phyloP scores from a whole-genome alignment of 2,113 vertebrate genomes.

The Smithornis capensis region DNA sequence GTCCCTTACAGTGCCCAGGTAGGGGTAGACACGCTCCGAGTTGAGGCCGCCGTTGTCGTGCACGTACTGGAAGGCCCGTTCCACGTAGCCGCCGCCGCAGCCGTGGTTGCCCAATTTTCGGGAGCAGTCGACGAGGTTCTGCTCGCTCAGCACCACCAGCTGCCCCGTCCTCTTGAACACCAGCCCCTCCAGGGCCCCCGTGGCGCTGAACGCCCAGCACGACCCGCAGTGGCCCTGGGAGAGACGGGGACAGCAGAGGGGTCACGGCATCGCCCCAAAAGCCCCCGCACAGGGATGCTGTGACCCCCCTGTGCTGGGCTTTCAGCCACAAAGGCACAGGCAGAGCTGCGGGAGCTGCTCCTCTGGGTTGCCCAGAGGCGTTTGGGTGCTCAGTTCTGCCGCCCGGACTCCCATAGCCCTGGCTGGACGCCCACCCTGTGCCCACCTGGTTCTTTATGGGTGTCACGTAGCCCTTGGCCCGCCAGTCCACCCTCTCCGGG shows the following conservation, averaged over 20 bases:
- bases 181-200: constrained; percentile 53
- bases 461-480: constrained; percentile 21
- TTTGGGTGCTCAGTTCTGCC: background rate
- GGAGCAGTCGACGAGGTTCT: constrained; percentile 65
- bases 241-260: background rate
- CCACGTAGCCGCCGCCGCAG: background rate
- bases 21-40: constrained; percentile 47
- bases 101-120: background rate
- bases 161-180: background rate
- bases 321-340: background rate
- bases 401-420: background rate
- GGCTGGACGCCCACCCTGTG: rapidly evolving
- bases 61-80: constrained; percentile 32
- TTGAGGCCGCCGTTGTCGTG: background rate
- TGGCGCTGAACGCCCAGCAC: constrained; percentile 61
- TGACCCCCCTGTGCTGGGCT: rapidly evolving
- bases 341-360: background rate
- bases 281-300: rapidly evolving
- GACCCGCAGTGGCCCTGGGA: constrained; percentile 23
- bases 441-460: constrained; percentile 54
- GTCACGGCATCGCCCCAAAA: rapidly evolving
- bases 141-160: constrained; percentile 45
- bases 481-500: constrained; percentile 1
- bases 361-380: background rate
- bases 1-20: background rate